These are phyloP conservation scores for Polyommatus icarus DNA, from an alignment of 2,888 invertebrate species.

Conservation along the genomic window DNA sequence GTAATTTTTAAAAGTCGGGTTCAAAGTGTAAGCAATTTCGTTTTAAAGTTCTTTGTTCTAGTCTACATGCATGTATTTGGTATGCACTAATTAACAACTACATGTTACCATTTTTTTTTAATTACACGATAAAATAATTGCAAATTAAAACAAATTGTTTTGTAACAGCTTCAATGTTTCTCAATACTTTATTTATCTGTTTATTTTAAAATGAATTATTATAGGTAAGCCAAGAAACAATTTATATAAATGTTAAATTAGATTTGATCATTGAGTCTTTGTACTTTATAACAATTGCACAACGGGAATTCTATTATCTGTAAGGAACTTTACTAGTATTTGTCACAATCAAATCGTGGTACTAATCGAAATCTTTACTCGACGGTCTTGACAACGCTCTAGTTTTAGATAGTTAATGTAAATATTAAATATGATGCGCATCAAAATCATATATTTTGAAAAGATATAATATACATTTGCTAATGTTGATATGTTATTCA, in stretches of 20 bases:
- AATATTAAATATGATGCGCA: constrained; percentile 68
- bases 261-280: constrained; percentile 36
- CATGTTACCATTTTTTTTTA: no score
- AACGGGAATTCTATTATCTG: constrained; percentile 39
- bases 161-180: background rate
- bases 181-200: background rate
- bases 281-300: constrained; percentile 40
- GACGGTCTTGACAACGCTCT: constrained; percentile 61
- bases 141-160: no score
- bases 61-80: background rate
- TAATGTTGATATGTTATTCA: constrained; percentile 35
- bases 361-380: constrained; percentile 49
- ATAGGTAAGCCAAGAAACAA: constrained; percentile 20
- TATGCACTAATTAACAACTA: no score
- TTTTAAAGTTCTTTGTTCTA: background rate
- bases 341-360: constrained; percentile 41
- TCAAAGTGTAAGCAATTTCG: background rate
- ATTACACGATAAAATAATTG: no score
- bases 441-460: constrained; percentile 52
- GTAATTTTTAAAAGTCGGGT: background rate
- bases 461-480: constrained; percentile 32
- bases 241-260: constrained; percentile 28
- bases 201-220: constrained; percentile 4
- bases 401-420: constrained; percentile 66
- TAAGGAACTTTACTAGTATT: constrained; percentile 24